These are phyloP conservation scores for Brachylomia viminalis DNA, from an alignment of 2,888 invertebrate genomes.

Conservation along the genomic window DNA sequence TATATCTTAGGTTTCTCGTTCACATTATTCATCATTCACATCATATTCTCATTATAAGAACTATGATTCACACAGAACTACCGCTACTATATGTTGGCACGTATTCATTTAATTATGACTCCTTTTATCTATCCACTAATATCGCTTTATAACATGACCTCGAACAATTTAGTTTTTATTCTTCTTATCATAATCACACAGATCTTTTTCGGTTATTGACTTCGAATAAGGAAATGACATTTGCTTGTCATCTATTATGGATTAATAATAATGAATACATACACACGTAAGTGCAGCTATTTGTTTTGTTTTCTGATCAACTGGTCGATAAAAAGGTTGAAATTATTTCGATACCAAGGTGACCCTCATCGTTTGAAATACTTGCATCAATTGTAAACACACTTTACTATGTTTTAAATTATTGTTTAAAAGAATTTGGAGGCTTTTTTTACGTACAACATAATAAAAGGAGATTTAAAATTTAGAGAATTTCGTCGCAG, in stretches of 20 bases:
- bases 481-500: constrained; percentile 88
- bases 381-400: constrained; percentile 47
- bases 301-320: constrained; percentile 67
- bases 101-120: constrained; percentile 25
- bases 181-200: constrained; percentile 48
- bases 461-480: constrained; percentile 85
- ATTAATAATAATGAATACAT: constrained; percentile 54
- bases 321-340: constrained; percentile 68
- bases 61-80: constrained; percentile 37
- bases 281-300: constrained; percentile 54
- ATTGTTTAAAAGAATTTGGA: constrained; percentile 53
- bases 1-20: neutral
- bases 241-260: constrained; percentile 68
- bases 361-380: constrained; percentile 61
- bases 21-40: too few relatives aligned
- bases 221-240: constrained; percentile 75
- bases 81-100: neutral
- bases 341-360: constrained; percentile 70
- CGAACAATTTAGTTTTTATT: constrained; percentile 49
- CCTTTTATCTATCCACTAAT: constrained; percentile 23
- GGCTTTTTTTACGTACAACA: constrained; percentile 66
- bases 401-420: constrained; percentile 41
- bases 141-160: constrained; percentile 41
- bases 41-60: neutral
- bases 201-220: constrained; percentile 77